Evolutionary conservation across 1,140 invertebrate genomes (phyloP), one percentile per base, ranked within the genome.

Genomic region (Gonioctena quinquepunctata): DNA sequence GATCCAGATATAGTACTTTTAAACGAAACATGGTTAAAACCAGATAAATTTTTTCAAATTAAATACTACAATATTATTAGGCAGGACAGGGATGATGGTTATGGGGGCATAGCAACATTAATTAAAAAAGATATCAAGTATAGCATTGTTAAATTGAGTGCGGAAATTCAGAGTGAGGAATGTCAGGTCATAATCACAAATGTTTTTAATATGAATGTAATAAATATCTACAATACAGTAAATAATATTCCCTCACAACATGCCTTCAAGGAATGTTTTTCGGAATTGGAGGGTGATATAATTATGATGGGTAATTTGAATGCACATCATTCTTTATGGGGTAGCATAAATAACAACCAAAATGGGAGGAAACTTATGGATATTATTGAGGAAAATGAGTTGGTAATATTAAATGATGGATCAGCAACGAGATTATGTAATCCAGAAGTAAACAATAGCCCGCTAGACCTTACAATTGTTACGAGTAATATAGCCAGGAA

Each of bases 221-320:
- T 54, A 0, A 54, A 54, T 21, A 18, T 54, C 11, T 54, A 54
- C 2, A 18, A 13, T 8, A 54, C 52, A 16, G 3, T 18, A 8
- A 19, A 8, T 18, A 54, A 54, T 54, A 54, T 18, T 18, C 13
- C 19, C n/a, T 54, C 19, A 18, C 52, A 2, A 13, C 13, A 1
- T 18, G 19, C 19, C 11, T 54, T 54, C 8, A 42, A 42, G 1
- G 3, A 42, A 13, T 13, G 3, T 3, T 13, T 42, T 42, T 13
- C 11, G 11, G 4, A 54, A 21, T 18, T 54, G 19, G 18, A 54
- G 5, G 52, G 52, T 11, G 13, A 11, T 54, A 2, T 54, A 5
- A 61, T 61, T 5, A 27, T 61, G 16, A 61, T 61, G 25, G 59
- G 59, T 8, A 26, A 61, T 8, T 19, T 61, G 2, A 61, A 61